Percentiles rank a stretch among this genome's conserved stretches.
phyloP scores from a whole-genome alignment of 2,797 vertebrate genomes.

The Pyrrhura leucotis region DNA sequence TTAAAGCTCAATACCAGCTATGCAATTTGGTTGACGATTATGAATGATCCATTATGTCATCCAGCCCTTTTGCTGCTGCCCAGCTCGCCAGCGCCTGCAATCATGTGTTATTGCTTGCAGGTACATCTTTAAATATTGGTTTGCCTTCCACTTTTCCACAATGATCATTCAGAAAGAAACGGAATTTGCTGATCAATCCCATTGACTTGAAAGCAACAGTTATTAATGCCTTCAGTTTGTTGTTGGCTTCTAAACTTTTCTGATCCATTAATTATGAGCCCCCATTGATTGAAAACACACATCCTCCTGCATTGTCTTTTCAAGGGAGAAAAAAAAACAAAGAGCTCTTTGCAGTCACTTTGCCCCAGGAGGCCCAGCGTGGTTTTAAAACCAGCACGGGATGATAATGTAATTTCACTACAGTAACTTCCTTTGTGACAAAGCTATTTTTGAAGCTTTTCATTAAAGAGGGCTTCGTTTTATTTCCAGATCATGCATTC shows the following conservation, averaged over 20 bases:
- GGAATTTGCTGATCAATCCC: slow-evolving; percentile 83
- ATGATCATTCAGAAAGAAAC: slow-evolving; percentile 77
- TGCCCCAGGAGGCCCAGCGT: slow-evolving; percentile 12
- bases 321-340: background rate
- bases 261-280: slow-evolving; percentile 80
- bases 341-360: background rate
- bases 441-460: slow-evolving; percentile 9
- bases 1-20: slow-evolving; percentile 82
- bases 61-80: slow-evolving; percentile 64
- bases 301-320: background rate
- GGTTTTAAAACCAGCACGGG: slow-evolving; percentile 42
- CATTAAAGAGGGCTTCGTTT: slow-evolving; percentile 1
- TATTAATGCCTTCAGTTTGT: slow-evolving; percentile 80
- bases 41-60: slow-evolving; percentile 83
- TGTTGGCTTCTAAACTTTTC: slow-evolving; percentile 78
- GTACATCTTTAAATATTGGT: slow-evolving; percentile 75
- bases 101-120: slow-evolving; percentile 76
- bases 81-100: slow-evolving; percentile 70
- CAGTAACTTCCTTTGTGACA: slow-evolving; percentile 58
- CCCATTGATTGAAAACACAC: slow-evolving; percentile 76
- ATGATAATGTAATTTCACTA: slow-evolving; percentile 27
- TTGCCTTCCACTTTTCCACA: slow-evolving; percentile 67
- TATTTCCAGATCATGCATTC: background rate
- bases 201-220: slow-evolving; percentile 79
- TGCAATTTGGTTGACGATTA: slow-evolving; percentile 92